Evolutionary conservation across 2,113 vertebrate genomes (phyloP), one percentile per base, ranked within the genome.

Genomic region (Zosterops hypoxanthus): DNA sequence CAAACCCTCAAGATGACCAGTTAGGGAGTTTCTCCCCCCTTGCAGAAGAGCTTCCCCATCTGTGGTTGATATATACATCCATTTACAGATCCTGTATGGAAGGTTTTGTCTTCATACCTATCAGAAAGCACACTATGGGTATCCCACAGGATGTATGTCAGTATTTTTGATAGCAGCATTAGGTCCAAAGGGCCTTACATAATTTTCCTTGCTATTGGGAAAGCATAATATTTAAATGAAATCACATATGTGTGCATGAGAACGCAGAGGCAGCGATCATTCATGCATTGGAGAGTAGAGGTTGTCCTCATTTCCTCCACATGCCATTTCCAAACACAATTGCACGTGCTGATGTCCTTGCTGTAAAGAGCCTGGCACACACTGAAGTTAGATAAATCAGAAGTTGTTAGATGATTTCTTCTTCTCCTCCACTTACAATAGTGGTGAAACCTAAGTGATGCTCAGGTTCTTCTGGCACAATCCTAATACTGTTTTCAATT

Each of bases 31-130:
- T 69, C 23, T 78, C 1, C 26, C 26, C 14, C 2, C 9, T 72
- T 85, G 29, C 9, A 65, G 50, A 77, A 80, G 33, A 69, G 7
- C 5, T 61, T 6, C 2, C 2, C 7, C 41, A 39, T 41, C 49
- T 4, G 0, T 66, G 25, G 28, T 29, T 46, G 44, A 13, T 2
- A 21, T 56, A 13, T 8, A 52, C 1, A 0, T 49, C 20, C 16
- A 79, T 64, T 82, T 86, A 41, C 33, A 57, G 41, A 26, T 66
- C 33, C 2, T 1, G 7, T 13, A 50, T 24, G 34, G 16, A 89
- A 34, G 41, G 33, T 34, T 69, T 12, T 69, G 9, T 50, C 34
- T 23, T 76, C 23, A 22, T 47, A 78, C 55, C 33, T 42, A 59
- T 7, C 56, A 91, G 29, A 24, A 69, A 80, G 26, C 28, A 33